phyloP scores from a whole-genome alignment of 1,140 invertebrate species.

The Drosophila tsacasi region DNA sequence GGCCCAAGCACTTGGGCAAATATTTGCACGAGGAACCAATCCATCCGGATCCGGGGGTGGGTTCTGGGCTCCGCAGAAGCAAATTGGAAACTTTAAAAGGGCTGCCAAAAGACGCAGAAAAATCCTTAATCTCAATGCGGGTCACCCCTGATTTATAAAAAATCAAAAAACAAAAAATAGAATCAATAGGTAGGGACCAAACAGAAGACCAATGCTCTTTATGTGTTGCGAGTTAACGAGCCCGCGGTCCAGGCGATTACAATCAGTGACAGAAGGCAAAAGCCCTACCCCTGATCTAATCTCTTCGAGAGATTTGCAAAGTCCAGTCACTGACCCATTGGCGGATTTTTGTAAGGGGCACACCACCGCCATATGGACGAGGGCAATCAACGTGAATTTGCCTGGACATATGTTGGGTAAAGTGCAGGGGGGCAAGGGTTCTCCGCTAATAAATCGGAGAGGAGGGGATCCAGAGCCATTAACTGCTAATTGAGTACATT shows the following conservation, averaged over 20 bases:
- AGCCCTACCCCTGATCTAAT: conserved; percentile 52
- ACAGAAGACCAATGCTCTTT: conserved; percentile 69
- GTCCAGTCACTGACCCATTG: conserved; percentile 41
- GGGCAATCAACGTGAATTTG: conserved; percentile 66
- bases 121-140: conserved; percentile 60
- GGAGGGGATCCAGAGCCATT: conserved; percentile 26
- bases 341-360: conserved; percentile 56
- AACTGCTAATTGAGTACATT: conserved; percentile 60
- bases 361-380: conserved; percentile 55
- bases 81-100: conserved; percentile 42
- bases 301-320: conserved; percentile 46
- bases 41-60: conserved; percentile 36
- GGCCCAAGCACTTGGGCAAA: conserved; percentile 69
- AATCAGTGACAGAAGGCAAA: conserved; percentile 80
- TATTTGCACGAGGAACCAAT: conserved; percentile 61
- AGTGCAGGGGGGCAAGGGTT: conserved; percentile 42
- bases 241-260: conserved; percentile 67
- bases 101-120: conserved; percentile 58
- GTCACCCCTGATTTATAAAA: conserved; percentile 69
- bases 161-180: conserved; percentile 9
- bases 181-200: conserved; percentile 52
- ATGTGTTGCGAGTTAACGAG: conserved; percentile 63
- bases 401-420: conserved; percentile 66
- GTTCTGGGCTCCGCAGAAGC: conserved; percentile 19
- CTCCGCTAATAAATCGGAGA: conserved; percentile 1